A percentile compares a stretch with the other conserved stretches of the same genome.
These are phyloP conservation scores for Drosophila pectinifera DNA, from an alignment of 1,140 invertebrate genomes.

Conservation along the genomic window DNA sequence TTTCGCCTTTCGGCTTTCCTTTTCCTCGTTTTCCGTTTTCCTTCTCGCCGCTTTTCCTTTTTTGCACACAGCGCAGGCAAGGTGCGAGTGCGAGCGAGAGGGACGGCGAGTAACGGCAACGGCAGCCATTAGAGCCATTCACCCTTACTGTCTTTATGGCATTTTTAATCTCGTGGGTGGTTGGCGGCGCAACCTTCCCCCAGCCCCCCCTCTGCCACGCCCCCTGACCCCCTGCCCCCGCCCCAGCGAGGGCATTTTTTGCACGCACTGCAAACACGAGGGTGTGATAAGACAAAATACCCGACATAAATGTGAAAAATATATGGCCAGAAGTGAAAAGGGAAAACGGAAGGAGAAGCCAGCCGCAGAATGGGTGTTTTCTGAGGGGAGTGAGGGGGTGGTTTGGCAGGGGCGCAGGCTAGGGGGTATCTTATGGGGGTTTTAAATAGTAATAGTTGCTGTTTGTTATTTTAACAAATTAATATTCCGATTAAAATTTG, in stretches of 20 bases:
- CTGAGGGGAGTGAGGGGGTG: not conserved
- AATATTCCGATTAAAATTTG: no score
- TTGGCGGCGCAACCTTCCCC: constrained; percentile 44
- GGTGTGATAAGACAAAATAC: constrained; percentile 84
- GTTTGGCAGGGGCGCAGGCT: not conserved
- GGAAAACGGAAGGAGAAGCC: constrained; percentile 67
- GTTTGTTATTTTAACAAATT: no score
- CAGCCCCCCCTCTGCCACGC: constrained; percentile 12
- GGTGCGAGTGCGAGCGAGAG: constrained; percentile 38
- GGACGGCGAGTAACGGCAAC: constrained; percentile 65
- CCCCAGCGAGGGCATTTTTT: constrained; percentile 64
- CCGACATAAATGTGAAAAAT: constrained; percentile 83
- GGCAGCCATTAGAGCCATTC: constrained; percentile 82
- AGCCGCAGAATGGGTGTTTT: constrained; percentile 21
- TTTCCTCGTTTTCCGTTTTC: constrained; percentile 12
- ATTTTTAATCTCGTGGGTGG: constrained; percentile 84
- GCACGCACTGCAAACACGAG: constrained; percentile 81
- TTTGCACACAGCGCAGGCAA: constrained; percentile 11
- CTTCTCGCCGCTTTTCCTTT: constrained; percentile 14
- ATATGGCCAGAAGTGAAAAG: constrained; percentile 76
- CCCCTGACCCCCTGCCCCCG: not conserved
- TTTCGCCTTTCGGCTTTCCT: constrained; percentile 5
- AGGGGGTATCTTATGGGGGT: not conserved
- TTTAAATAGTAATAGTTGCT: not conserved
- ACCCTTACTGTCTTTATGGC: constrained; percentile 83